Conservation (phyloP, 2,113 vertebrate genomes). For the Micromys minutus region DNA sequence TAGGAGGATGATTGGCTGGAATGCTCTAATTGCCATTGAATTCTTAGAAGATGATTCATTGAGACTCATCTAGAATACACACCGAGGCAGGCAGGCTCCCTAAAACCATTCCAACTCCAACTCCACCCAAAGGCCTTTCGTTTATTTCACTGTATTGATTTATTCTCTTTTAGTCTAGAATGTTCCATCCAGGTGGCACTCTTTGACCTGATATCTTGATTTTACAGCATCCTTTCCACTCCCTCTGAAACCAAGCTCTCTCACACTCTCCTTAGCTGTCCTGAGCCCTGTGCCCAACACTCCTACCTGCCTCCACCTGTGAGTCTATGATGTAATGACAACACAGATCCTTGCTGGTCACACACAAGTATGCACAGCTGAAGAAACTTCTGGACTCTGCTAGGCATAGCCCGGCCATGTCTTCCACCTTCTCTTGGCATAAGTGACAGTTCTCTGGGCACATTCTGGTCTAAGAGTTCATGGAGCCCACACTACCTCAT, state of each 20-base stretch:
- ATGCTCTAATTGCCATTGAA: rapidly evolving
- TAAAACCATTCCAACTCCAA: neutral
- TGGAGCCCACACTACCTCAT: neutral
- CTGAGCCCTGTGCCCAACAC: neutral
- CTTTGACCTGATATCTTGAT: neutral
- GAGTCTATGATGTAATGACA: neutral
- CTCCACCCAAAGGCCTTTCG: rapidly evolving
- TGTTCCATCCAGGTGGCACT: neutral
- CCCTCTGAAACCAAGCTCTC: rapidly evolving
- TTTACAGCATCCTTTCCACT: neutral
- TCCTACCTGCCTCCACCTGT: rapidly evolving
- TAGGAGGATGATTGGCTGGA: neutral
- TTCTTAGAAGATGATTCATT: neutral
- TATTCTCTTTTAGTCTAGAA: neutral
- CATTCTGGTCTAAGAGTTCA: rapidly evolving
- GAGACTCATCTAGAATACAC: neutral
- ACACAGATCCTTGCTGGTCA: neutral
- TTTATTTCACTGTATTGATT: neutral
- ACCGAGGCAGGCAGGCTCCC: neutral
- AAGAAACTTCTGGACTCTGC: no score
- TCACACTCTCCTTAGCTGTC: rapidly evolving
- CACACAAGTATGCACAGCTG: rapidly evolving
- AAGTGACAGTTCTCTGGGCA: rapidly evolving
- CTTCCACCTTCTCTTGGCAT: neutral
- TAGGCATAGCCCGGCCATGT: rapidly evolving